Conservation (phyloP, 37 sponge, comb jelly and placozoan genomes). For the Agelas oroides region DNA sequence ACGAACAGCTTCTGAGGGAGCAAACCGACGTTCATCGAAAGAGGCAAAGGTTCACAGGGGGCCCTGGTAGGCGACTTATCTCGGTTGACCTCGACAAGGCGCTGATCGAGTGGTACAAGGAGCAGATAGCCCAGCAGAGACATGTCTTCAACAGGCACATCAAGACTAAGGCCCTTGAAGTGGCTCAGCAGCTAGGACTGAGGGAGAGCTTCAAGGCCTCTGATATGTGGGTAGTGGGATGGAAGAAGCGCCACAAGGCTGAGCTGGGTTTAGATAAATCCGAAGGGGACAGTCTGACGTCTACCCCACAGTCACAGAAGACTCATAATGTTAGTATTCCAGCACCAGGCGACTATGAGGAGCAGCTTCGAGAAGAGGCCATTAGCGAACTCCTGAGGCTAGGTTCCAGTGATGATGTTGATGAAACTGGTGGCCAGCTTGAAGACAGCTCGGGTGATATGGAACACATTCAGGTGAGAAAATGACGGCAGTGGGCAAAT, state of each 20-base stretch:
- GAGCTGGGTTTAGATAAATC: no score
- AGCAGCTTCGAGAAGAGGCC: no score
- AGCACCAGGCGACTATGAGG: no score
- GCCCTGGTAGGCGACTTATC: neutral
- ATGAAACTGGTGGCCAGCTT: no score
- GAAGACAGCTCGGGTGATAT: no score
- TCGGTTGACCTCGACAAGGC: neutral
- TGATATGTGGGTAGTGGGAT: neutral
- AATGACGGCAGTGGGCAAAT: no score
- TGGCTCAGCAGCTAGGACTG: constrained; percentile 12
- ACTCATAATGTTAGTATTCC: no score
- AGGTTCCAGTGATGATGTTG: no score
- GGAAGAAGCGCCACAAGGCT: constrained; percentile 8
- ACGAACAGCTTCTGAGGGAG: constrained; percentile 4
- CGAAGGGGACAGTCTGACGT: no score
- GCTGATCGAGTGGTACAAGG: constrained; percentile 27
- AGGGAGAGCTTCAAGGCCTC: constrained; percentile 33
- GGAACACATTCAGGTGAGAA: no score
- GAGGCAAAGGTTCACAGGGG: neutral
- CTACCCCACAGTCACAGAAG: no score
- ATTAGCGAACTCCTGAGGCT: no score
- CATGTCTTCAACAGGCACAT: neutral
- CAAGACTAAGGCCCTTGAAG: constrained; percentile 7
- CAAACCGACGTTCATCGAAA: neutral
- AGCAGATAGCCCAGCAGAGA: constrained; percentile 3